Evolutionary conservation across 2,797 vertebrate genomes (phyloP).

Genomic region (Miichthys miiuy): DNA sequence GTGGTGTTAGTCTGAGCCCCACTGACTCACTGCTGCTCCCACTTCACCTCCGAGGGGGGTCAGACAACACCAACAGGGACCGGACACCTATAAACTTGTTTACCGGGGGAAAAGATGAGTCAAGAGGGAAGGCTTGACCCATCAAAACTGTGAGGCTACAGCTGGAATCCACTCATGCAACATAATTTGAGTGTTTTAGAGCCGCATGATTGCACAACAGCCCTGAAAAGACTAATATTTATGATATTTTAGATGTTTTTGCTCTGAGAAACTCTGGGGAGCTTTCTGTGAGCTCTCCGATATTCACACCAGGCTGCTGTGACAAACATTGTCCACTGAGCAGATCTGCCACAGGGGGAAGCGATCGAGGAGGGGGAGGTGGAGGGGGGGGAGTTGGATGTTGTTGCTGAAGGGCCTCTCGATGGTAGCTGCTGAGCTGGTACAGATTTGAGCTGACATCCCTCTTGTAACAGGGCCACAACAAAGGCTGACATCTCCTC

Average conservation of each 20-base stretch:
- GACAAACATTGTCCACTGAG: neutral
- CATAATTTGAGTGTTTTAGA: neutral
- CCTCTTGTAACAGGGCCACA: constrained; percentile 12
- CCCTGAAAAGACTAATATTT: neutral
- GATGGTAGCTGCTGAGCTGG: constrained; percentile 15
- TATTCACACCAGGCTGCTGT: constrained; percentile 2
- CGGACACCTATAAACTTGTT: constrained; percentile 2
- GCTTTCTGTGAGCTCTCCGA: neutral
- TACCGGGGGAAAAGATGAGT: constrained; percentile 12
- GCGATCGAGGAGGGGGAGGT: neutral
- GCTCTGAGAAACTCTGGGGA: neutral
- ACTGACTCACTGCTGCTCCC: constrained; percentile 49
- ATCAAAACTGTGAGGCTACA: neutral
- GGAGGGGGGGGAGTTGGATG: neutral
- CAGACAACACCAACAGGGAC: neutral
- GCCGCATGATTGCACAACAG: neutral
- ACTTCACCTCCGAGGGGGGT: constrained; percentile 6
- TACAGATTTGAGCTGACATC: constrained; percentile 53
- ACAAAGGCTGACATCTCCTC: constrained; percentile 30
- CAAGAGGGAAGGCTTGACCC: neutral
- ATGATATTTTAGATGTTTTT: neutral
- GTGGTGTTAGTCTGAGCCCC: constrained; percentile 45
- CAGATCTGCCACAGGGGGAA: neutral
- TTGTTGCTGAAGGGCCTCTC: constrained; percentile 43
- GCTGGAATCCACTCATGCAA: neutral